Conservation (phyloP, 2,113 vertebrate genomes). For the Mugil cephalus region DNA sequence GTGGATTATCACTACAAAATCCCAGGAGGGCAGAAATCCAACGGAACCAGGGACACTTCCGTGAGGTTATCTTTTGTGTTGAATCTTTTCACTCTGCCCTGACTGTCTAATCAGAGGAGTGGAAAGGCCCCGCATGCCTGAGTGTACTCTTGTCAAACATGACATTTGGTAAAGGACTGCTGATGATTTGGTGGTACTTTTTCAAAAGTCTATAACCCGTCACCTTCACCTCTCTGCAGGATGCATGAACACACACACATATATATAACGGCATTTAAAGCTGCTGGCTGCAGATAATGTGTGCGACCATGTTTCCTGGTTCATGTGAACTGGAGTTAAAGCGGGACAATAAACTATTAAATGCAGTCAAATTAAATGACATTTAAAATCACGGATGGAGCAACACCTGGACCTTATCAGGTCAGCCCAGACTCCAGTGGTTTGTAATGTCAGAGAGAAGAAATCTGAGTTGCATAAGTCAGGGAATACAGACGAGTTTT, state of each 20-base stretch:
- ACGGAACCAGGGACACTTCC: not conserved
- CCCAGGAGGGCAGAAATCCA: not conserved
- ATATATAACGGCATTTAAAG: not conserved
- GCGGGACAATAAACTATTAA: not conserved
- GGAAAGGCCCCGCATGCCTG: not conserved
- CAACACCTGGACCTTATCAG: not conserved
- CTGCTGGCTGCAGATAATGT: not conserved
- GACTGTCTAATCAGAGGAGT: slow-evolving; percentile 1
- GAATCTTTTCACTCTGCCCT: slow-evolving; percentile 11
- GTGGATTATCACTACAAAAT: not conserved
- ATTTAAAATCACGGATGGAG: not conserved
- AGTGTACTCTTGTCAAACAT: not conserved
- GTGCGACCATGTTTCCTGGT: not conserved
- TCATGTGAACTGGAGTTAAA: too few relatives aligned
- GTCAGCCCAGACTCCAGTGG: not conserved
- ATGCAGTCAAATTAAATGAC: not conserved
- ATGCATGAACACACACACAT: not conserved
- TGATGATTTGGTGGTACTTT: not conserved
- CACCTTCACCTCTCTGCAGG: not conserved
- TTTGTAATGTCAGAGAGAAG: too few relatives aligned
- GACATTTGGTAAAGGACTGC: not conserved
- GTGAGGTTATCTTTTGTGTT: slow-evolving; percentile 15
- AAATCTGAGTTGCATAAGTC: not conserved
- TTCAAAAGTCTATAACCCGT: not conserved
- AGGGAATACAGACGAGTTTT: not conserved